Evolutionary conservation across 2,113 vertebrate species (phyloP), one percentile per base, ranked within the genome.

Genomic region (Sakesphorus luctuosus): DNA sequence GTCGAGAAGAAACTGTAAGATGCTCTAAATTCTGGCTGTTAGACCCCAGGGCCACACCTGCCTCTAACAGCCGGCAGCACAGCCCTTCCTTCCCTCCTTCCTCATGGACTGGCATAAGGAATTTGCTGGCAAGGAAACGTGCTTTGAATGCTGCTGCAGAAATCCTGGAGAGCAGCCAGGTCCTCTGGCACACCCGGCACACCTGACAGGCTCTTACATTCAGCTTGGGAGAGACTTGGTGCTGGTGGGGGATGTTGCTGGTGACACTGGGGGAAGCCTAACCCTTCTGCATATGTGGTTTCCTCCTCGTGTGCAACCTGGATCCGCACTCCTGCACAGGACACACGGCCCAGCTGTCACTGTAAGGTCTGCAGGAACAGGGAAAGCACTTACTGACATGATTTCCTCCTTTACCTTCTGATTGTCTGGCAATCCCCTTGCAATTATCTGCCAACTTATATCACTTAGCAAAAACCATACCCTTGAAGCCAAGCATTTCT

Each of bases 11-110:
- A 86, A 14, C 43, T 3, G 18, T 46, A 65, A 79, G 85, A 80
- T 61, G 56, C 72, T 75, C 56, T 31, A 35, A 71, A 61, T 18
- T 11, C 4, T 6, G 75, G 52, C 89, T 78, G 55, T 94, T 91
- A 11, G 72, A 81, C 28, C 67, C 79, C 16, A 74, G 87, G 87
- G 79, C 63, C 74, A 61, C 95, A 93, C 43, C 91, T 94, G 93
- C 67, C 65, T 46, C 58, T 2, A 47, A 74, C 29, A 23, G 90
- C 49, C 35, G 26, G 65, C 75, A 85, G 87, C 82, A 83, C 36
- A 62, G 75, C 65, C 50, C 86, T 79, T 47, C 78, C 65, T 67
- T 23, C 65, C 40, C 55, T 19, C 40, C 66, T 73, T n/a, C 66
- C 84, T 55, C 62, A 3, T 1, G n/a, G 50, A 35, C 73, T 20